Conservation (phyloP, 2,797 vertebrate genomes). For the Gymnopithys bicolor region DNA sequence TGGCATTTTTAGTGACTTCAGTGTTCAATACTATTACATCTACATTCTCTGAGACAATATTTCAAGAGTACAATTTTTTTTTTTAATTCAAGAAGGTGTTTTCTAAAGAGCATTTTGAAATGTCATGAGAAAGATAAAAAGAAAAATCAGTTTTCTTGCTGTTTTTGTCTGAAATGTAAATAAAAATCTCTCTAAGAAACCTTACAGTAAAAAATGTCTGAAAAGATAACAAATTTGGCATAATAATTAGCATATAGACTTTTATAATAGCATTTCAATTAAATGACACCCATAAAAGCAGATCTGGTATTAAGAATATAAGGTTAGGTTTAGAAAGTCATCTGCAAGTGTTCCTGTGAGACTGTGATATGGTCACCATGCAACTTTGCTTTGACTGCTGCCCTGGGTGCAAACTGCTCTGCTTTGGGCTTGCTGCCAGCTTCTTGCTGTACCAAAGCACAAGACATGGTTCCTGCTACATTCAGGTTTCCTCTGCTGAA, state of each 20-base stretch:
- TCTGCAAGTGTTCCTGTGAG: neutral
- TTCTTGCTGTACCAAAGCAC: neutral
- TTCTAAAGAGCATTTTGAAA: neutral
- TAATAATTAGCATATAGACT: neutral
- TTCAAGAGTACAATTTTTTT: neutral
- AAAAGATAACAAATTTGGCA: neutral
- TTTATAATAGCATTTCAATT: neutral
- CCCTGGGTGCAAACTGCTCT: neutral
- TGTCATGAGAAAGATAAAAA: neutral
- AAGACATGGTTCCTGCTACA: neutral
- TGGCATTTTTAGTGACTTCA: neutral
- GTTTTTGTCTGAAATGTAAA: neutral
- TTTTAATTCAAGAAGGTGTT: neutral
- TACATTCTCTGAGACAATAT: accelerated
- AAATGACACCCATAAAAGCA: neutral
- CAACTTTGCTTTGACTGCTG: neutral
- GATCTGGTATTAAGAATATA: neutral
- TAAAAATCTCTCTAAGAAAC: neutral
- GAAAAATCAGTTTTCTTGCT: neutral
- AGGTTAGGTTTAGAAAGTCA: neutral
- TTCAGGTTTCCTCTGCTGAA: neutral
- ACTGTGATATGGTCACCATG: neutral
- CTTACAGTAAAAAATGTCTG: neutral
- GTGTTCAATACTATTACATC: accelerated
- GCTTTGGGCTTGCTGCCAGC: neutral